A percentile compares a stretch with the other conserved stretches of the same genome.
phyloP scores from a whole-genome alignment of 2,797 vertebrate species.

The Carapus acus region DNA sequence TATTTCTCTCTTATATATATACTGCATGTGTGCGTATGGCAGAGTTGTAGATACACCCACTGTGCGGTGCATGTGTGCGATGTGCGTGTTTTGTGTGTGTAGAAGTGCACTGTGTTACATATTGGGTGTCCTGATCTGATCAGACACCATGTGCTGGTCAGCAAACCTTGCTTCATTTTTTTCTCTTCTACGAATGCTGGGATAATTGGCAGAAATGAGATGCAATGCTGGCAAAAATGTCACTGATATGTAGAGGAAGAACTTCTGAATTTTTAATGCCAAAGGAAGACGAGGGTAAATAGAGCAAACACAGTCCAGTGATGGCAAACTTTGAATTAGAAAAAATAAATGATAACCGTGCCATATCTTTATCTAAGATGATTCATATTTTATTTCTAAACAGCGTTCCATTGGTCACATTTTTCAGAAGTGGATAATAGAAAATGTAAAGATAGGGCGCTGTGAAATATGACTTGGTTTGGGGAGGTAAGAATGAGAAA shows the following conservation, averaged over 20 bases:
- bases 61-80: slow-evolving; percentile 26
- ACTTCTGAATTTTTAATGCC: slow-evolving; percentile 37
- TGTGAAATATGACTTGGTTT: slow-evolving; percentile 75
- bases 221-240: slow-evolving; percentile 48
- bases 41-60: slow-evolving; percentile 59
- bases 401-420: slow-evolving; percentile 64
- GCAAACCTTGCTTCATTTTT: slow-evolving; percentile 31
- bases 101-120: slow-evolving; percentile 44
- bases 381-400: slow-evolving; percentile 74
- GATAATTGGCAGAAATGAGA: slow-evolving; percentile 40
- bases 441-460: slow-evolving; percentile 73
- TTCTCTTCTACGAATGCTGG: slow-evolving; percentile 22
- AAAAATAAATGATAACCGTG: slow-evolving; percentile 55
- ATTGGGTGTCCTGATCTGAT: slow-evolving; percentile 59
- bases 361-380: slow-evolving; percentile 70
- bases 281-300: slow-evolving; percentile 25
- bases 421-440: slow-evolving; percentile 74
- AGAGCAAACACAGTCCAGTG: slow-evolving; percentile 23
- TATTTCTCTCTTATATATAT: slow-evolving; percentile 70
- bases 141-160: slow-evolving; percentile 58
- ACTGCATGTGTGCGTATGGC: slow-evolving; percentile 43
- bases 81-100: slow-evolving; percentile 27
- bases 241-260: slow-evolving; percentile 47
- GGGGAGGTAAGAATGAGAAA: slow-evolving; percentile 71
- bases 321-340: slow-evolving; percentile 51